Conservation (phyloP, 2,888 invertebrate species). For the Andrena dorsata region DNA sequence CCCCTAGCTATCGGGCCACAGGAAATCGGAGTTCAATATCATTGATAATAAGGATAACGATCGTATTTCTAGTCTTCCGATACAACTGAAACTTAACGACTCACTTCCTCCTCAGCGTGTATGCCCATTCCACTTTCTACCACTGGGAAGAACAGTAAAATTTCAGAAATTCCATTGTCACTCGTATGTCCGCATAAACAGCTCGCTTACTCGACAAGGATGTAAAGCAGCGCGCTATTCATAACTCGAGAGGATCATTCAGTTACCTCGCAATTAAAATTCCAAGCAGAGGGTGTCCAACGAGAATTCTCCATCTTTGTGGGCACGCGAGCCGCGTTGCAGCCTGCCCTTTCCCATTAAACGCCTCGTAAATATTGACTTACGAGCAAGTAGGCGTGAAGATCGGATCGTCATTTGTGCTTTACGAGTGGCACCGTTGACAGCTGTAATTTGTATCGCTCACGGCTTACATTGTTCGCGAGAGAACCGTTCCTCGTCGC, state of each 20-base stretch:
- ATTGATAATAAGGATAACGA: too few species aligned
- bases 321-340: neutral
- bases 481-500: conserved; percentile 29
- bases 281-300: neutral
- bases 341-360: conserved; percentile 61
- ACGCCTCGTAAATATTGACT: conserved; percentile 69
- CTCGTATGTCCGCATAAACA: neutral
- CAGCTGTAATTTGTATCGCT: conserved; percentile 62
- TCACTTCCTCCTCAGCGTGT: too few species aligned
- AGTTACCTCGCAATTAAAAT: neutral
- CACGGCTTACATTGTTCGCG: conserved; percentile 44
- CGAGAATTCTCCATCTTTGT: conserved; percentile 1
- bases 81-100: too few species aligned
- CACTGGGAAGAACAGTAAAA: too few species aligned
- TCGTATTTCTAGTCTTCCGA: too few species aligned
- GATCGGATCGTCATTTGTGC: conserved; percentile 61
- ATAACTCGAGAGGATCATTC: neutral
- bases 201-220: neutral
- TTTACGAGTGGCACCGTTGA: conserved; percentile 58
- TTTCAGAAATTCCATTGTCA: neutral
- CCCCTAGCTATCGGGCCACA: too few species aligned
- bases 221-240: neutral
- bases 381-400: conserved; percentile 58
- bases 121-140: too few species aligned
- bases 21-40: too few species aligned